phyloP scores from a whole-genome alignment of 1,140 invertebrate genomes.

The Cephus cinctus region DNA sequence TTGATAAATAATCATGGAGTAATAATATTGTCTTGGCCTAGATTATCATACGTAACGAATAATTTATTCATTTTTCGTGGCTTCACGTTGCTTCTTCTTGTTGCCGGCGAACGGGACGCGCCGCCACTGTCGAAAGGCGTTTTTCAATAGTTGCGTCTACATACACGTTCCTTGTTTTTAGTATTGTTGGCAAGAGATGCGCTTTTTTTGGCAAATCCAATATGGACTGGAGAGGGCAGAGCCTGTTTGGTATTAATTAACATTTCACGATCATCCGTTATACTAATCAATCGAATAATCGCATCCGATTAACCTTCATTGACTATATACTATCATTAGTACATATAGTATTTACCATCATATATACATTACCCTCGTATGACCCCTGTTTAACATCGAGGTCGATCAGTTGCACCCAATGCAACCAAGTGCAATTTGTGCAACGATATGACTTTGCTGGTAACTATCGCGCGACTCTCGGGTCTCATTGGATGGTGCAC shows the following conservation, averaged over 20 bases:
- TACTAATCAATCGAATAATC: background rate
- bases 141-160: conserved; percentile 9
- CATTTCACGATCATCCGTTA: background rate
- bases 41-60: too few species aligned
- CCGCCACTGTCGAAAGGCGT: background rate
- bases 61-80: too few species aligned
- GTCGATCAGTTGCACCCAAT: too few species aligned
- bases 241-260: conserved; percentile 28
- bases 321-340: background rate
- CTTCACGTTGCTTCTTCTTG: too few species aligned
- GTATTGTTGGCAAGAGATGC: conserved; percentile 9
- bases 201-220: conserved; percentile 14
- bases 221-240: conserved; percentile 46
- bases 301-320: background rate
- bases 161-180: conserved; percentile 7
- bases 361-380: too few species aligned
- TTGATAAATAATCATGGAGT: too few species aligned
- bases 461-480: too few species aligned
- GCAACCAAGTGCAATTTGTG: too few species aligned
- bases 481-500: too few species aligned
- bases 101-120: conserved; percentile 6
- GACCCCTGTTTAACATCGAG: too few species aligned
- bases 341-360: background rate
- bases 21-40: too few species aligned
- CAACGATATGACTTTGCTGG: too few species aligned